Percentiles rank a stretch among this genome's conserved stretches.
Evolutionary conservation across 2,888 invertebrate genomes (phyloP).

Genomic region (Cantharis rustica): DNA sequence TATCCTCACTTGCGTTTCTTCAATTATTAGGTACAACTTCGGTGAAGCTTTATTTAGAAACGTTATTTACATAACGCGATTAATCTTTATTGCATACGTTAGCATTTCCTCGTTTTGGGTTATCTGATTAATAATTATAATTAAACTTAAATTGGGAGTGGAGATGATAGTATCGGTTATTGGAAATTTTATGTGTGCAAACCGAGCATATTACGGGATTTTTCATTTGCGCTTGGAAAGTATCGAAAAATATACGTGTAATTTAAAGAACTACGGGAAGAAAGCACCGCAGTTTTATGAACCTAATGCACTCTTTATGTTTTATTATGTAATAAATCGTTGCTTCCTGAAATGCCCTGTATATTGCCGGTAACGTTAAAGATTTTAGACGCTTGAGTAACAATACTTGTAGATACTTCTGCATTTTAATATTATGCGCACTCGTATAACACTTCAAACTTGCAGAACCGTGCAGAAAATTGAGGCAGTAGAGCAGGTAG

Average conservation of each 20-base stretch:
- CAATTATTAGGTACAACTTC: not conserved
- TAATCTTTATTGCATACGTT: not conserved
- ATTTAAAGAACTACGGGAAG: not conserved
- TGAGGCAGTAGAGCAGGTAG: not conserved
- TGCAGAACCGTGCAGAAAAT: not conserved
- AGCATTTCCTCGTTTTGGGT: not conserved
- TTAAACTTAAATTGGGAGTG: not conserved
- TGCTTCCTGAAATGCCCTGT: not conserved
- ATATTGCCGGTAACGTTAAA: not conserved
- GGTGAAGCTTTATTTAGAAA: not conserved
- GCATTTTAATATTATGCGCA: not conserved
- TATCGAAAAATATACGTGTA: not conserved
- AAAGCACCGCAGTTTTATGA: not conserved
- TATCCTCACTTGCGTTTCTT: not conserved
- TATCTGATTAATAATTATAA: not conserved
- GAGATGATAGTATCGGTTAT: not conserved
- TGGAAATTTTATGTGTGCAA: not conserved
- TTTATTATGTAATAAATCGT: not conserved
- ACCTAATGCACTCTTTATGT: not conserved
- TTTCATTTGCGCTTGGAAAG: not conserved
- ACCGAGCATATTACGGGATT: not conserved
- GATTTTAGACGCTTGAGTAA: not conserved
- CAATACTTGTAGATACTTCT: not conserved
- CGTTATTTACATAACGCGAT: not conserved
- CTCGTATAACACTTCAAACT: not conserved